Base-by-base conservation (phyloP, 1,140 invertebrate species). In the Drosophila melanica region DNA sequence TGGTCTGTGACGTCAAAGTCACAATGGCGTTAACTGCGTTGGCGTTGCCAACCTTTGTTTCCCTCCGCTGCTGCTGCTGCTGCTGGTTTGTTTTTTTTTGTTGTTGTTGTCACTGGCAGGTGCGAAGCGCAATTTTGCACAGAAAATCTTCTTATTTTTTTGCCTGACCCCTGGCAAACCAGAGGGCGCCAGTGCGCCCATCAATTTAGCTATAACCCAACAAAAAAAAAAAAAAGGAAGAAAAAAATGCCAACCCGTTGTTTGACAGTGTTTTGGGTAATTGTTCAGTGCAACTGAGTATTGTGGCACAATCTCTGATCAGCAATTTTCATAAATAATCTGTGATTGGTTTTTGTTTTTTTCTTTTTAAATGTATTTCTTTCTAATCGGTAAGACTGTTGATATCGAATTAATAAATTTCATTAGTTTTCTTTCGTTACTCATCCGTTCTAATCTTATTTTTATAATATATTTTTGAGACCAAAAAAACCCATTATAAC, bases 1-100 rank as follows among this genome's bases (percentile, higher is more conserved):
- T 42, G 41, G 37, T 41, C 12, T 27, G 45, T 81, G 79, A 81
- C 79, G 79, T 81, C 79, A 81, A 81, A 77, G 79, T 39, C 79
- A 69, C 54, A 55, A 63, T 44, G 54, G 58, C 73, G 53, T 67
- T 67, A 73, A 77, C 58, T 80, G 78, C 67, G 79, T 74, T 41
- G 20, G 51, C 18, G 41, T 16, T 68, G 30, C 42, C 47, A 41
- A 14, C 20, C 16, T 42, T 50, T 57, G 59, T 74, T 55, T 41
- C 23, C 35, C 44, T n/a, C 11, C 4, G 20, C 20, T 23, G 20
- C 20, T 4, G 18, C 18, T 18, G 18, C 18, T 18, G 18, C 2
- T 18, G 20, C 4, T 23, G 3, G n/a, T n/a, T 23, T 45, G 53
- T 8, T 67, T 35, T 4, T 4, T 67, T 54, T 27, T 27, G 42